Evolutionary conservation across 2,113 vertebrate genomes (phyloP), one percentile per base, ranked within the genome.

Genomic region (Tenrec ecaudatus): DNA sequence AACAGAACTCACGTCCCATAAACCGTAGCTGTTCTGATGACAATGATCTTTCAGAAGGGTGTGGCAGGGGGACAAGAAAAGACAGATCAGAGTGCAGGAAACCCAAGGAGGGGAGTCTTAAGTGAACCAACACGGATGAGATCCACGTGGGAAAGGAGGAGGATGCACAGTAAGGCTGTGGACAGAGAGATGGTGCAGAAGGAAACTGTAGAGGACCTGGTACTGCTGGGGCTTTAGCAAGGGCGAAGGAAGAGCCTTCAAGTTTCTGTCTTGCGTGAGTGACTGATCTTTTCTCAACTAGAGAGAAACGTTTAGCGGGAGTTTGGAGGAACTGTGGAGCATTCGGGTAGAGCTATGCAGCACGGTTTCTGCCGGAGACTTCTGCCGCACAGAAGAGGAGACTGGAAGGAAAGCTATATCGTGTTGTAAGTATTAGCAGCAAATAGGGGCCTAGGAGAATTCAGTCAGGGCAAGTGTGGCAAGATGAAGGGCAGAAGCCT

Each of bases 391-490:
- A 27, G 31, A 47, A 76, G 16, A 53, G 79, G 31, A 0, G 0
- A 22, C 40, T 33, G 68, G 40, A 31, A 3, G 73, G 66, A 76
- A 69, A n/a, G 4, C 19, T 12, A 6, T 11, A 33, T 53, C 31
- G 1, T 0, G 14, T 25, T 16, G 4, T 5, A 25, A 33, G 27
- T 8, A 40, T n/a, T 0, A 43, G 29, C 58, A 29, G 82, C 29
- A 75, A 53, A 25, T 27, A 31, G 0, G 0, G 31, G 38, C 16
- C 6, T 14, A 40, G 8, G 25, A 76, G 1, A 5, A 31, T 9
- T 31, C 22, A 2, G 11, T 6, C 7, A 14, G 40, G 76, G 76
- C 27, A 53, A 78, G 69, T 79, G 82, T 0, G 47, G 12, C 12
- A 43, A 82, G 31, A 38, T 14, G 2, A 29, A 31, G 40, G 58